Conservation (phyloP, 2,113 vertebrate species). For the Psephotus haematonotus region DNA sequence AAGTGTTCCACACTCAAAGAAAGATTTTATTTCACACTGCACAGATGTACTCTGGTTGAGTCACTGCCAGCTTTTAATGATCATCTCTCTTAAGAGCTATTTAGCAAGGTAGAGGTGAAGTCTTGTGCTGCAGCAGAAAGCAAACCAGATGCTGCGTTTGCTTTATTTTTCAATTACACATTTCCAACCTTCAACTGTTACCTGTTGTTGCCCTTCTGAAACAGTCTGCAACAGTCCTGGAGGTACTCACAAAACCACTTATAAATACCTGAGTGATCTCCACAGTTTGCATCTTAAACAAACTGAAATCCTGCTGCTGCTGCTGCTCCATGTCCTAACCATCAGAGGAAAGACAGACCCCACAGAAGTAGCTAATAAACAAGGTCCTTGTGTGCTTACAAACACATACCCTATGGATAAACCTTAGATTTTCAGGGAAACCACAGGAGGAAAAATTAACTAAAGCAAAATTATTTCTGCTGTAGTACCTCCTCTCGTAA, state of each 20-base stretch:
- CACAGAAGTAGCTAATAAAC: background rate
- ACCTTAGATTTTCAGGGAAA: background rate
- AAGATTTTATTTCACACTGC: background rate
- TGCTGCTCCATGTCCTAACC: background rate
- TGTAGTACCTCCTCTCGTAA: fast-evolving
- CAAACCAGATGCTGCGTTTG: background rate
- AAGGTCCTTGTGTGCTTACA: fast-evolving
- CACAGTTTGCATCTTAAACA: background rate
- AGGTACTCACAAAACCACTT: background rate
- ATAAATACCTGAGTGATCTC: background rate
- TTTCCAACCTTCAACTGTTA: background rate
- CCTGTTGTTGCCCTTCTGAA: background rate
- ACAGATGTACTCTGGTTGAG: background rate
- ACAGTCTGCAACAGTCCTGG: too few relatives aligned
- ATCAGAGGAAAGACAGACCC: background rate
- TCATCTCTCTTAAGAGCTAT: background rate
- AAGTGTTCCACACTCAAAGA: background rate
- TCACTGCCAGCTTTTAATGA: background rate
- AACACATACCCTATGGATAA: background rate
- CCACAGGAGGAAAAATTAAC: background rate
- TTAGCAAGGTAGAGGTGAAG: background rate
- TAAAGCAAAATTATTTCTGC: background rate
- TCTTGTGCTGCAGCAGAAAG: background rate
- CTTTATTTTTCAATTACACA: background rate
- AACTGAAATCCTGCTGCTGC: background rate